A percentile compares a stretch with the other conserved stretches of the same genome.
Conservation (phyloP, 1,140 invertebrate genomes). For the Rhyzopertha dominica region DNA sequence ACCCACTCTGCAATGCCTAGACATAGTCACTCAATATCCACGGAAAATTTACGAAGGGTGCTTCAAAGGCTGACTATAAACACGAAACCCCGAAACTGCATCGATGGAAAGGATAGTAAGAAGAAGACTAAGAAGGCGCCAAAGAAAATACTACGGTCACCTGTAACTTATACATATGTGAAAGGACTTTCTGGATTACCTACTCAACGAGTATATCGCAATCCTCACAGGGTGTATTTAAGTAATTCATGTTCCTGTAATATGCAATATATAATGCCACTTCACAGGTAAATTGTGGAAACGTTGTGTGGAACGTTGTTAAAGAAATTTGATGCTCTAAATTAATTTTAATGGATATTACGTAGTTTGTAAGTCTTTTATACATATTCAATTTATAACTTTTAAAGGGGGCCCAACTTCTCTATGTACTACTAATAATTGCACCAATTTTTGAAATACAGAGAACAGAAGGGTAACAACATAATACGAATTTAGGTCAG, state of each 20-base stretch:
- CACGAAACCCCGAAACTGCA: slow-evolving; percentile 57
- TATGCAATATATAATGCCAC: slow-evolving; percentile 41
- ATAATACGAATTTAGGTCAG: no score
- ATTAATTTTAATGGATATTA: no score
- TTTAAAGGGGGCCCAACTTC: no score
- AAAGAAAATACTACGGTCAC: slow-evolving; percentile 65
- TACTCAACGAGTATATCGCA: slow-evolving; percentile 68
- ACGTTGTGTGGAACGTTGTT: no score
- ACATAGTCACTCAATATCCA: slow-evolving; percentile 56
- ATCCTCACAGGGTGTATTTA: slow-evolving; percentile 40
- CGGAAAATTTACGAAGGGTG: slow-evolving; percentile 59
- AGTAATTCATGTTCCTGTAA: slow-evolving; percentile 37
- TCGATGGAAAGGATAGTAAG: slow-evolving; percentile 48
- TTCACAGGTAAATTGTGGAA: no score
- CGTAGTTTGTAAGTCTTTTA: no score
- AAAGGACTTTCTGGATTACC: slow-evolving; percentile 72
- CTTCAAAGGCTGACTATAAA: slow-evolving; percentile 63
- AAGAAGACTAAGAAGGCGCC: slow-evolving; percentile 53
- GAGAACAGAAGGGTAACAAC: no score
- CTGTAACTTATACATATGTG: slow-evolving; percentile 72
- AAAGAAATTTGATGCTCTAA: no score
- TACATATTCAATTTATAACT: no score
- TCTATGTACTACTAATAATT: no score
- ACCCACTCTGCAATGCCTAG: slow-evolving; percentile 48
- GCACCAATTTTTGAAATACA: no score